Percentiles rank a stretch among this genome's conserved stretches.
phyloP scores from a whole-genome alignment of 2,113 vertebrate species.

The Macrotis lagotis region DNA sequence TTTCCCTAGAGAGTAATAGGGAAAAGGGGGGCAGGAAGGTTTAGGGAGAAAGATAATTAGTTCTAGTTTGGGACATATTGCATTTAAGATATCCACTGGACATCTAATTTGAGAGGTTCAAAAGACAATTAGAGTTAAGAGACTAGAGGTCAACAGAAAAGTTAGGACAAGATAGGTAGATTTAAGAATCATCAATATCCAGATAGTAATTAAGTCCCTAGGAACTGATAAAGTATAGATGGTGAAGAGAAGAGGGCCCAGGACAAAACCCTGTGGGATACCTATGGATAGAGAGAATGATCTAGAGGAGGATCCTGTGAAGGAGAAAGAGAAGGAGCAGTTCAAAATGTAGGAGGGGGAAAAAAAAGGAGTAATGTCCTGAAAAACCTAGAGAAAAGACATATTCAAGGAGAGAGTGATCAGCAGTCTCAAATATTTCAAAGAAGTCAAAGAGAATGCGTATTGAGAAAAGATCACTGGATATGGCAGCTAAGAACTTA shows the following conservation, averaged over 20 bases:
- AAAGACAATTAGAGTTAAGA: neutral
- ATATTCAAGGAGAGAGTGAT: neutral
- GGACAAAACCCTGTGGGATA: neutral
- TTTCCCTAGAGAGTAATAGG: neutral
- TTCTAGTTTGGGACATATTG: neutral
- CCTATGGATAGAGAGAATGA: neutral
- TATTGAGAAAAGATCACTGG: neutral
- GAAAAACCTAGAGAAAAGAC: neutral
- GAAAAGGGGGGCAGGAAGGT: neutral
- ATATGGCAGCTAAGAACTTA: neutral
- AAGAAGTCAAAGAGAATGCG: neutral
- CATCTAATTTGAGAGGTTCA: neutral
- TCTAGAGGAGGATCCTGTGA: neutral
- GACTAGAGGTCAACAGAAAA: neutral
- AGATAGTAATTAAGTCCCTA: neutral
- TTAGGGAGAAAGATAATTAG: neutral
- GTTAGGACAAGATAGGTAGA: neutral
- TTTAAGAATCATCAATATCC: neutral
- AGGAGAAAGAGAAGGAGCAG: neutral
- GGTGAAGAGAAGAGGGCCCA: neutral
- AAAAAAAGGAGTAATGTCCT: neutral
- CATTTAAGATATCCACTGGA: neutral
- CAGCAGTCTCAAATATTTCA: neutral
- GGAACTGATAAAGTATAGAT: neutral
- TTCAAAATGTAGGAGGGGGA: neutral